phyloP scores from a whole-genome alignment of 2,797 vertebrate species.

The Cyprinodon diabolis region DNA sequence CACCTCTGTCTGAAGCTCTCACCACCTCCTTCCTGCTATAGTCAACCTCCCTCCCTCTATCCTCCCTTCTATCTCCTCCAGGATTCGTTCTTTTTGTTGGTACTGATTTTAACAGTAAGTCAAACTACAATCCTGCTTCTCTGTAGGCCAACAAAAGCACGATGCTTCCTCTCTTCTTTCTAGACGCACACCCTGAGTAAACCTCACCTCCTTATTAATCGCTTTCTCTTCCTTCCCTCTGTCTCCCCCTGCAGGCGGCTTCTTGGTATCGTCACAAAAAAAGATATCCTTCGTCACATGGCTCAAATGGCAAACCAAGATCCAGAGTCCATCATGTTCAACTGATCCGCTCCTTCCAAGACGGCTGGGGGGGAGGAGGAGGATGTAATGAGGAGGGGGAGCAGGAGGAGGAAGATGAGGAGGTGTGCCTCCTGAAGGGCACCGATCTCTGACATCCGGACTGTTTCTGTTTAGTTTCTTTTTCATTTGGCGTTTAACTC shows the following conservation, averaged over 20 bases:
- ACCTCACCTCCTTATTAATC: constrained; percentile 31
- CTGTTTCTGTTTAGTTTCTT: not conserved
- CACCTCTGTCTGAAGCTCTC: constrained; percentile 3
- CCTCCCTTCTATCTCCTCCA: constrained; percentile 33
- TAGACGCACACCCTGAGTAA: not conserved
- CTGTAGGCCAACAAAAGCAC: constrained; percentile 63
- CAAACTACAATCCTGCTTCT: not conserved
- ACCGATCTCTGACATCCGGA: constrained; percentile 84
- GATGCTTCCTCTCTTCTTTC: constrained; percentile 15
- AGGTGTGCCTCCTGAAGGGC: constrained; percentile 89
- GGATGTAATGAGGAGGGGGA: constrained; percentile 72
- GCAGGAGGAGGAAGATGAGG: constrained; percentile 81
- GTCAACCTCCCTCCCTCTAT: not conserved
- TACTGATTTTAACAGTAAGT: not conserved
- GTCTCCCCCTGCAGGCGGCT: constrained; percentile 88
- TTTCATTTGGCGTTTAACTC: constrained; percentile 32
- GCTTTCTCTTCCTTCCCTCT: constrained; percentile 28
- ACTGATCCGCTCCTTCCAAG: constrained; percentile 86
- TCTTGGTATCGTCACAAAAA: constrained; percentile 99
- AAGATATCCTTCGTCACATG: constrained; percentile 99
- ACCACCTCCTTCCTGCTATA: constrained; percentile 1
- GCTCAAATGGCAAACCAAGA: constrained; percentile 99
- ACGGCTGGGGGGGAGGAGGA: constrained; percentile 32
- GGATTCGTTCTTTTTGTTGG: constrained; percentile 70
- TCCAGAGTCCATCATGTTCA: constrained; percentile 99